A percentile compares a stretch with the other conserved stretches of the same genome.
Conservation (phyloP, 30 jellyfish, hydroid and myxozoan genomes). For the Hydractinia echinata region DNA sequence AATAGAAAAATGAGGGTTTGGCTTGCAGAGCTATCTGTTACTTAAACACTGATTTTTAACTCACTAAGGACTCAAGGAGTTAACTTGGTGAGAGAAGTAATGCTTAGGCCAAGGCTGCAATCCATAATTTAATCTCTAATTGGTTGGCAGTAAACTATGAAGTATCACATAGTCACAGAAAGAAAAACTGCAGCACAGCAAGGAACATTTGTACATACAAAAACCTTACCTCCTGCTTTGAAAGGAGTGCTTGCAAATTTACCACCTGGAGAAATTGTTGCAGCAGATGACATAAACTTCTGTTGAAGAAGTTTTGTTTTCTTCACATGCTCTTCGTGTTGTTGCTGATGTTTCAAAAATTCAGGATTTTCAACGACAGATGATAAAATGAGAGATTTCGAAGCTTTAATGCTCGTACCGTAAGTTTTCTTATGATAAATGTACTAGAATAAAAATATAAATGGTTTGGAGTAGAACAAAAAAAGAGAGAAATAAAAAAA, state of each 20-base stretch:
- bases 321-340: constrained; percentile 43
- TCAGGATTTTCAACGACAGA: constrained; percentile 92
- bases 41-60: too few species aligned
- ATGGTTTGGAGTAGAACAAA: background rate
- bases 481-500: background rate
- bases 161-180: too few species aligned
- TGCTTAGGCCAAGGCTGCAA: too few species aligned
- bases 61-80: too few species aligned
- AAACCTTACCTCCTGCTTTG: background rate
- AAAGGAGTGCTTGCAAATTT: constrained; percentile 10
- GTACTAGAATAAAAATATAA: constrained; percentile 34
- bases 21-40: too few species aligned
- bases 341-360: constrained; percentile 61
- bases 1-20: too few species aligned
- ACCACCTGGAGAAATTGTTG: background rate
- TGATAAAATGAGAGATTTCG: constrained; percentile 55
- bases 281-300: constrained; percentile 35
- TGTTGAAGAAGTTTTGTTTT: constrained; percentile 54
- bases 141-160: too few species aligned
- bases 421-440: constrained; percentile 75
- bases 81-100: too few species aligned
- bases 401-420: constrained; percentile 80
- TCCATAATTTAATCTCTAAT: too few species aligned
- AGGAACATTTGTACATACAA: background rate
- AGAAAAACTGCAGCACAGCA: too few species aligned